Conservation (phyloP, 2,113 vertebrate genomes). For the Thunnus thynnus region DNA sequence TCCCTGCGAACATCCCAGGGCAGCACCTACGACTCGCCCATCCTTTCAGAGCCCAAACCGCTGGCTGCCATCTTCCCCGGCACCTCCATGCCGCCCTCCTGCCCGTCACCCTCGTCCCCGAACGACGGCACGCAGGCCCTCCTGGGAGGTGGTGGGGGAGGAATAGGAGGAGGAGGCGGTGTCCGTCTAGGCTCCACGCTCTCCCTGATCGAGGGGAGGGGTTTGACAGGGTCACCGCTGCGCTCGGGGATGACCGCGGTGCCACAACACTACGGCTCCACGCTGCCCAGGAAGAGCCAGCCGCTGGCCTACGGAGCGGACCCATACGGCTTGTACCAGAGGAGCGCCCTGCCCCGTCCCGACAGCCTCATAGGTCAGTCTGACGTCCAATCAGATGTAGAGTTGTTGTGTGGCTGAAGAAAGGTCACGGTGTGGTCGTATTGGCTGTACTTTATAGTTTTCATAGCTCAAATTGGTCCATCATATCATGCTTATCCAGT, state of each 20-base stretch:
- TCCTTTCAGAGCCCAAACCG: constrained; percentile 89
- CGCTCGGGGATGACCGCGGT: constrained; percentile 93
- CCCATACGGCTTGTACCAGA: constrained; percentile 94
- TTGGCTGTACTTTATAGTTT: too few relatives aligned
- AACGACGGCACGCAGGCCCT: constrained; percentile 67
- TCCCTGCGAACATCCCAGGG: constrained; percentile 92
- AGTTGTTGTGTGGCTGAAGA: neutral
- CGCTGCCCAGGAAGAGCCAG: constrained; percentile 89
- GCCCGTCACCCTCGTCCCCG: constrained; percentile 86
- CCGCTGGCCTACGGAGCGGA: constrained; percentile 88
- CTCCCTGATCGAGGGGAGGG: constrained; percentile 73
- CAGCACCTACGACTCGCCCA: constrained; percentile 92
- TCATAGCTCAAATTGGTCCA: too few relatives aligned
- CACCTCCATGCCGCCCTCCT: constrained; percentile 87
- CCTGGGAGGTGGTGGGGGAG: constrained; percentile 66
- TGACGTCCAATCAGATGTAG: neutral
- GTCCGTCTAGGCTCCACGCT: constrained; percentile 79
- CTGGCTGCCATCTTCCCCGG: constrained; percentile 89
- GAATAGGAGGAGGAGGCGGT: constrained; percentile 75
- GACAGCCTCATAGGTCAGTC: constrained; percentile 96
- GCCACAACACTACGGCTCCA: constrained; percentile 93
- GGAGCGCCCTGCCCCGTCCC: constrained; percentile 93
- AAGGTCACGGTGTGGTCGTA: neutral
- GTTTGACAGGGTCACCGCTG: constrained; percentile 85
- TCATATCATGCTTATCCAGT: too few relatives aligned